phyloP scores from a whole-genome alignment of 2,797 vertebrate genomes.

The Allenopithecus nigroviridis region DNA sequence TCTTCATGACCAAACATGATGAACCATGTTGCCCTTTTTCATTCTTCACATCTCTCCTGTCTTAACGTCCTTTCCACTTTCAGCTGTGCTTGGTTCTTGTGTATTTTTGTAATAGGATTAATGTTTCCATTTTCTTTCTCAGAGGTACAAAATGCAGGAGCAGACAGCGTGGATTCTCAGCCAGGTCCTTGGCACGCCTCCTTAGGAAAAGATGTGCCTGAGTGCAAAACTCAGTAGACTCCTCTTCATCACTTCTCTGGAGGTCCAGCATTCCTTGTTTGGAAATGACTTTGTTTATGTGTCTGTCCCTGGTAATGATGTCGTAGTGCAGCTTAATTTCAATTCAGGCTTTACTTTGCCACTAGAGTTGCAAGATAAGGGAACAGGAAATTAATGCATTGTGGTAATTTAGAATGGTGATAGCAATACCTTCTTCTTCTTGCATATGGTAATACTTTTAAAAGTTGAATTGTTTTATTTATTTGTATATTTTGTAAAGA shows the following conservation, averaged over 20 bases:
- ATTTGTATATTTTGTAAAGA: slow-evolving; percentile 62
- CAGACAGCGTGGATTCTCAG: slow-evolving; percentile 55
- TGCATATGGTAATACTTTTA: neutral
- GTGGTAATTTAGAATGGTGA: neutral
- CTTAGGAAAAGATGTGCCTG: slow-evolving; percentile 65
- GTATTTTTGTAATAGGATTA: neutral
- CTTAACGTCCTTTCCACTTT: neutral
- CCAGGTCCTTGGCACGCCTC: slow-evolving; percentile 53
- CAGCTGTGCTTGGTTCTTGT: neutral
- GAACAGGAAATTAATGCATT: neutral
- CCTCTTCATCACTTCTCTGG: rapidly evolving
- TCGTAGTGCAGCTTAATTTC: neutral
- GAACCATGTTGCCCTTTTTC: neutral
- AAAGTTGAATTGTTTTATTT: slow-evolving; percentile 55
- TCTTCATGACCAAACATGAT: neutral
- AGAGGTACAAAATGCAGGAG: slow-evolving; percentile 64
- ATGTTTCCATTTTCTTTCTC: slow-evolving; percentile 42
- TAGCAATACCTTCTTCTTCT: neutral
- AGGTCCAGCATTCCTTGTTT: rapidly evolving
- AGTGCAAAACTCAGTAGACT: slow-evolving; percentile 81
- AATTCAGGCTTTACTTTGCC: neutral
- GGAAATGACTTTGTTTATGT: neutral
- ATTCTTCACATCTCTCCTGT: neutral
- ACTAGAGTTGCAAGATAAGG: neutral
- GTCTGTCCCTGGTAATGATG: neutral